Percentiles rank a stretch among this genome's conserved stretches.
These are phyloP conservation scores for Zygaena filipendulae DNA, from an alignment of 2,888 invertebrate species.

Conservation along the genomic window DNA sequence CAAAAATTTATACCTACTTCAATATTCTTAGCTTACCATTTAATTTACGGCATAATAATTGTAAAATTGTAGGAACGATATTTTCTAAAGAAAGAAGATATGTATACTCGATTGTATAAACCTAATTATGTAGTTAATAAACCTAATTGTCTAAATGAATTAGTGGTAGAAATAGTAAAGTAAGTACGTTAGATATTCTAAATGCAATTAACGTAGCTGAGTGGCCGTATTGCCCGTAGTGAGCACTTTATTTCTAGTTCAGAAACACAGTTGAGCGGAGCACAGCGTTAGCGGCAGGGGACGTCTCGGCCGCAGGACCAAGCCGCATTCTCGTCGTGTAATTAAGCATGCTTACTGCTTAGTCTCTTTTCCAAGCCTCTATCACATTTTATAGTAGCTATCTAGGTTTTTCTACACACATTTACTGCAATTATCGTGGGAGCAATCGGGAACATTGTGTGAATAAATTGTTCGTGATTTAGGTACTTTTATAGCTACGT, in stretches of 20 bases:
- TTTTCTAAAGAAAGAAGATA: too few relatives aligned
- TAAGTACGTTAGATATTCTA: conserved; percentile 43
- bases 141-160: too few relatives aligned
- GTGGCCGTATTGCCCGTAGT: too few relatives aligned
- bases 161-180: too few relatives aligned
- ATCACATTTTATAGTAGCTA: conserved; percentile 48
- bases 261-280: conserved; percentile 20
- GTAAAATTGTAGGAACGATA: too few relatives aligned
- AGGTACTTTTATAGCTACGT: too few relatives aligned
- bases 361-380: conserved; percentile 51
- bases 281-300: conserved; percentile 26
- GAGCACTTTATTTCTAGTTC: conserved; percentile 56
- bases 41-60: too few relatives aligned
- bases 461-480: too few relatives aligned
- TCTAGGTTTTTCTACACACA: conserved; percentile 59
- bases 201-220: conserved; percentile 56
- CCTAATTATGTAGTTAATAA: too few relatives aligned
- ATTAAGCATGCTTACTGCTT: conserved; percentile 56
- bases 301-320: conserved; percentile 45
- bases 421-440: conserved; percentile 59
- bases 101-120: too few relatives aligned
- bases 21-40: conserved; percentile 37
- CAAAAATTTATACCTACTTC: conserved; percentile 31
- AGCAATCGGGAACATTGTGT: conserved; percentile 37
- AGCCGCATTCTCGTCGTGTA: conserved; percentile 60